phyloP scores from a whole-genome alignment of 2,113 vertebrate species.

The Sterna hirundo region DNA sequence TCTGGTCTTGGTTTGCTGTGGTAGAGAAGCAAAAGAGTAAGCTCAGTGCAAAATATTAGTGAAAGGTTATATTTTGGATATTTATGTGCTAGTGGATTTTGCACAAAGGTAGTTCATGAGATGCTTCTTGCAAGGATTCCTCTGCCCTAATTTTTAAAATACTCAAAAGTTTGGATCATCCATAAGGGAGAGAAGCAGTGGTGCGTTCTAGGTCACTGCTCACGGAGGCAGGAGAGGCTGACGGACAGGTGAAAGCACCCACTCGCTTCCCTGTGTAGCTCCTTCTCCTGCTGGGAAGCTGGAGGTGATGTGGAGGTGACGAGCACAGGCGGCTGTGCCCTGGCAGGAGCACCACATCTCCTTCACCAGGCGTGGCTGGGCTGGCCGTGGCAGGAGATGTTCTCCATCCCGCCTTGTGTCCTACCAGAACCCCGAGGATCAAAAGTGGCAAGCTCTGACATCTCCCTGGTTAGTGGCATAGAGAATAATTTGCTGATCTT shows the following conservation, averaged over 20 bases:
- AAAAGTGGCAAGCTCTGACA: background rate
- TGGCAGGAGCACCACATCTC: background rate
- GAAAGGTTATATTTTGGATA: background rate
- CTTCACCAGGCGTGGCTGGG: background rate
- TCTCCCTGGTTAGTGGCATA: background rate
- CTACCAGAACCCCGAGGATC: background rate
- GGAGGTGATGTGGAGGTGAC: background rate
- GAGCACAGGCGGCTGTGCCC: background rate
- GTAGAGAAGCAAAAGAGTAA: background rate
- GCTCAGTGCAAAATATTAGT: background rate
- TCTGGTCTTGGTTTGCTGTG: background rate
- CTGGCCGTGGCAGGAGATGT: rapidly evolving
- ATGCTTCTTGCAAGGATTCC: background rate
- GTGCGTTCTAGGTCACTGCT: background rate
- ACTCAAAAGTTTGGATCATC: background rate
- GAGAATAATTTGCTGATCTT: background rate
- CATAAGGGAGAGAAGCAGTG: background rate
- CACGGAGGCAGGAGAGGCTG: background rate
- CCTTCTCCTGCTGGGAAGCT: background rate
- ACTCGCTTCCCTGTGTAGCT: rapidly evolving
- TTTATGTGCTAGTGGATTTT: background rate
- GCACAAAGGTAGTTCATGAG: background rate
- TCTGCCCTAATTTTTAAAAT: background rate
- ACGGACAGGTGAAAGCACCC: background rate
- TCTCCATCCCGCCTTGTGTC: background rate